A percentile compares a stretch with the other conserved stretches of the same genome.
Conservation (phyloP, 1,140 invertebrate genomes). For the Tribolium madens region DNA sequence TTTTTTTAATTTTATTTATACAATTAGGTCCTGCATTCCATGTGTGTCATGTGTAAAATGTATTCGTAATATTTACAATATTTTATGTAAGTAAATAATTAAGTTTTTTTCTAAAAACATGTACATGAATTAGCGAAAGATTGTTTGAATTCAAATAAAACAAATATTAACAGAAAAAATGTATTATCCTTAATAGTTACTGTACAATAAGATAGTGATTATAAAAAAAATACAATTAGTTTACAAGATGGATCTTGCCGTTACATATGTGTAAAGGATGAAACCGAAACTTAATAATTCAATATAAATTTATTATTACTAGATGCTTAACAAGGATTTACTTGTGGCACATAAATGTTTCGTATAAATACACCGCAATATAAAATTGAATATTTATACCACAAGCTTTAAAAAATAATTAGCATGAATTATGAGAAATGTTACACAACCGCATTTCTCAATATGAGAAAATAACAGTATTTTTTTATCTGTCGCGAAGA, state of each 20-base stretch:
- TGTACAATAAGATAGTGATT: not conserved
- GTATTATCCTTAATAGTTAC: not conserved
- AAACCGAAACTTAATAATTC: not conserved
- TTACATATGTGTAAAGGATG: not conserved
- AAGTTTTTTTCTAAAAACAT: no score
- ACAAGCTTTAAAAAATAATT: not conserved
- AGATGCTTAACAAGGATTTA: no score
- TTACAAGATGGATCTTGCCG: not conserved
- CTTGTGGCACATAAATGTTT: no score
- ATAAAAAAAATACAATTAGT: not conserved
- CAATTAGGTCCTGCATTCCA: no score
- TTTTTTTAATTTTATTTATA: no score
- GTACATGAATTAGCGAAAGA: no score
- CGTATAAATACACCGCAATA: no score
- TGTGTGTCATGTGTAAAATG: no score
- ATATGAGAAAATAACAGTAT: constrained; percentile 46
- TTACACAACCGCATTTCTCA: constrained; percentile 45
- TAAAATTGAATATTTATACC: not conserved
- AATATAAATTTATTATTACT: not conserved
- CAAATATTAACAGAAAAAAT: not conserved
- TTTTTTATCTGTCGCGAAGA: constrained; percentile 13
- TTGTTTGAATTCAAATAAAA: not conserved
- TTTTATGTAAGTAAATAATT: no score
- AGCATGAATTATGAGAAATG: not conserved
- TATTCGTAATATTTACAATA: no score